phyloP scores from a whole-genome alignment of 2,888 invertebrate species.

The Cerastis rubricosa region DNA sequence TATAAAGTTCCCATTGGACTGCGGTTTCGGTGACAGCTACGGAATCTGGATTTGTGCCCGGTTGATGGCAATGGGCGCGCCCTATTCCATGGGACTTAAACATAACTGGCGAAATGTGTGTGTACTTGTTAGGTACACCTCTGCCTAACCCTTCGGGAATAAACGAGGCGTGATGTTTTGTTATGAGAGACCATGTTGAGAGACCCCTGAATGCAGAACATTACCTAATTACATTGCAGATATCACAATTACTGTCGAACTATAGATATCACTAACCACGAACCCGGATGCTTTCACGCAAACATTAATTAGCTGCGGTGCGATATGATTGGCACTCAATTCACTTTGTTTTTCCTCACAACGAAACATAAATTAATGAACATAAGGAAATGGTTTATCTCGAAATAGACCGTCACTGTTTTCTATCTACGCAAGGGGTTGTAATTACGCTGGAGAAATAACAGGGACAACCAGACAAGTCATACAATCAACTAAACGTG shows the following conservation, averaged over 20 bases:
- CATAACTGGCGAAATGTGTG: not conserved
- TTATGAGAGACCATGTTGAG: not conserved
- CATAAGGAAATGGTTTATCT: not conserved
- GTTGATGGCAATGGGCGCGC: not conserved
- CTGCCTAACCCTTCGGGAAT: not conserved
- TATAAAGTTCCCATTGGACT: not conserved
- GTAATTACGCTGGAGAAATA: slow-evolving; percentile 23
- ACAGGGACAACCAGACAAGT: slow-evolving; percentile 1
- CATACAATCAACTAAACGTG: slow-evolving; percentile 16
- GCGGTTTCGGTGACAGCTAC: too few relatives aligned
- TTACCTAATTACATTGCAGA: slow-evolving; percentile 8
- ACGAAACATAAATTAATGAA: slow-evolving; percentile 4
- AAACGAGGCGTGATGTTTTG: not conserved
- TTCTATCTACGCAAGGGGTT: slow-evolving; percentile 17
- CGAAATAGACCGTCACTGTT: slow-evolving; percentile 4
- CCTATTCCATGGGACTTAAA: too few relatives aligned
- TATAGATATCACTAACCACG: not conserved
- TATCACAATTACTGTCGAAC: not conserved
- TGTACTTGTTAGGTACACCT: not conserved
- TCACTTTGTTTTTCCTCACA: slow-evolving; percentile 5
- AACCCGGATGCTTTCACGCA: not conserved
- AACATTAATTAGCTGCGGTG: not conserved
- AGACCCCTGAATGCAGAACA: not conserved
- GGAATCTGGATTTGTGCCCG: not conserved
- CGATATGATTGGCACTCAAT: slow-evolving; percentile 19